These are phyloP conservation scores for Euplagia quadripunctaria DNA, from an alignment of 2,888 invertebrate genomes.

Conservation along the genomic window DNA sequence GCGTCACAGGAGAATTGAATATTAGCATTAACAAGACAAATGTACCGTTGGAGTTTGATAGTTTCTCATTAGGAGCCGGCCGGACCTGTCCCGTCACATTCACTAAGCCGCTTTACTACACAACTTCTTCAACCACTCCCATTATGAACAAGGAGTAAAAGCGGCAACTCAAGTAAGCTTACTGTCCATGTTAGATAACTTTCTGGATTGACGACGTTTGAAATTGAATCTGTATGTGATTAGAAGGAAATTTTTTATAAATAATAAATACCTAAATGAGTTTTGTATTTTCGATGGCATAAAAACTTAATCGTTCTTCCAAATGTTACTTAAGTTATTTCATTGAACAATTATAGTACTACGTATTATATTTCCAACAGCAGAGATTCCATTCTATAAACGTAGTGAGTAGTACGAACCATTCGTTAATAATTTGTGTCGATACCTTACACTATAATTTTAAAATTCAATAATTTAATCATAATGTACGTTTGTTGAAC, in stretches of 20 bases:
- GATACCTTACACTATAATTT: neutral
- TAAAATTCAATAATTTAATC: neutral
- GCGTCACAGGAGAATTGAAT: slow-evolving; percentile 72
- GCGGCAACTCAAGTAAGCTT: slow-evolving; percentile 22
- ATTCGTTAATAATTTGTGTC: no score
- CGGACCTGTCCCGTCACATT: slow-evolving; percentile 53
- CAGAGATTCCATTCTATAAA: no score
- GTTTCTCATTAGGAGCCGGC: slow-evolving; percentile 76
- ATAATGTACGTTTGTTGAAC: no score
- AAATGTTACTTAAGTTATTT: no score
- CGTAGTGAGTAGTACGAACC: no score
- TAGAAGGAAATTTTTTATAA: neutral
- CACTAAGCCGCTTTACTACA: slow-evolving; percentile 63
- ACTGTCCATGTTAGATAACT: slow-evolving; percentile 23
- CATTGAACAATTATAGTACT: no score
- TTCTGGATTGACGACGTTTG: slow-evolving; percentile 17
- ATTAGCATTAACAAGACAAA: slow-evolving; percentile 81
- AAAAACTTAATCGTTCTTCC: no score
- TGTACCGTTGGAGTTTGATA: slow-evolving; percentile 79
- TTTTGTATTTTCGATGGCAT: no score
- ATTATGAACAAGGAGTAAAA: slow-evolving; percentile 42
- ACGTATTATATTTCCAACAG: no score
- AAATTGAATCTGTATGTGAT: neutral
- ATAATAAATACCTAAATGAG: no score
- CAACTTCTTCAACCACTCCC: slow-evolving; percentile 55